These are phyloP conservation scores for Apamea monoglypha DNA, from an alignment of 2,888 invertebrate species.

Conservation along the genomic window DNA sequence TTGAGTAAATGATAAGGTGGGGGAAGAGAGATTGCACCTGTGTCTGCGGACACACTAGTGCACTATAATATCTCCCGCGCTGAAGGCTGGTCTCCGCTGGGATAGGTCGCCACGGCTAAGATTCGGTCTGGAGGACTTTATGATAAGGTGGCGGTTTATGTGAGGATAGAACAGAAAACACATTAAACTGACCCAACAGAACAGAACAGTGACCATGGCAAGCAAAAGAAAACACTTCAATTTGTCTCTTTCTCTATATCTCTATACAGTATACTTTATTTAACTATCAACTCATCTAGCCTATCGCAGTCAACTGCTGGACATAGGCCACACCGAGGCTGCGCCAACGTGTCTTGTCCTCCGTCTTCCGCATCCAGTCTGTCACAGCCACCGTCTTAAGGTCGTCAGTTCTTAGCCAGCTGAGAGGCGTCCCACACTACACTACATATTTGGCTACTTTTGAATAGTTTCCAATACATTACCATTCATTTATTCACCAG, in stretches of 20 bases:
- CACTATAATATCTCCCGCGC: too few relatives aligned
- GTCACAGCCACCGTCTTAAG: not conserved
- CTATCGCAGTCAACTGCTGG: not conserved
- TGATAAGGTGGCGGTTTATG: too few relatives aligned
- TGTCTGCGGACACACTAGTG: too few relatives aligned
- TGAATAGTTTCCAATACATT: conserved; percentile 32
- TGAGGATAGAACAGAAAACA: not conserved
- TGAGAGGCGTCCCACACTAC: not conserved
- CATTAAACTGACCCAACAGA: not conserved
- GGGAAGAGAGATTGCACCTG: too few relatives aligned
- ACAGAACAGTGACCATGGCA: not conserved
- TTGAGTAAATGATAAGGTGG: not conserved
- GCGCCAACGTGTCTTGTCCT: not conserved
- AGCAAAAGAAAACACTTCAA: not conserved
- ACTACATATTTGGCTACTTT: not conserved
- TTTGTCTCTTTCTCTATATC: not conserved
- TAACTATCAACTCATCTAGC: not conserved
- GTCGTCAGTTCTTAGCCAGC: not conserved
- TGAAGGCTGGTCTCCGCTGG: too few relatives aligned
- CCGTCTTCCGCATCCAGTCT: not conserved
- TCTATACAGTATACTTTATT: not conserved
- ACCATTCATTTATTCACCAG: conserved; percentile 39
- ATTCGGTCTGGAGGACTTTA: not conserved
- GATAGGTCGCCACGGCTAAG: too few relatives aligned
- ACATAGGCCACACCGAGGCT: not conserved